Evolutionary conservation across 2,797 vertebrate genomes (phyloP).

Genomic region (Apogon hyalosoma): DNA sequence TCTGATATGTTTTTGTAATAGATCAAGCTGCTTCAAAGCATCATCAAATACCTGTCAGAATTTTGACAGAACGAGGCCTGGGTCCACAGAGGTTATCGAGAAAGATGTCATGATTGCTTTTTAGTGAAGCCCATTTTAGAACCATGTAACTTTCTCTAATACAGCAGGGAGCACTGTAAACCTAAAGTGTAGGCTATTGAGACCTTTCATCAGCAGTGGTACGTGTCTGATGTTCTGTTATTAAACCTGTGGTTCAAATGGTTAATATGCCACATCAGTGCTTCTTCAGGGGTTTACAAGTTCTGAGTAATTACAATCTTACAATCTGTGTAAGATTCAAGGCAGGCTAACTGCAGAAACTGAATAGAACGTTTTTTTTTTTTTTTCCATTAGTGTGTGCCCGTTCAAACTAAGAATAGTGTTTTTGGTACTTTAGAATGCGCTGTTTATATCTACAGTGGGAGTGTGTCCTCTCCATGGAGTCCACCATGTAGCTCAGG

Average conservation of each 20-base stretch:
- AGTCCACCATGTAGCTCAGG: no score
- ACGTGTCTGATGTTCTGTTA: conserved; percentile 24
- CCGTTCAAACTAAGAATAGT: no score
- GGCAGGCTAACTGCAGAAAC: no score
- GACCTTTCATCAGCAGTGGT: conserved; percentile 2
- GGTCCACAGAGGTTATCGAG: conserved; percentile 20
- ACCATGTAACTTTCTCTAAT: conserved; percentile 7
- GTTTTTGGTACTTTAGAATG: no score
- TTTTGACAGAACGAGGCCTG: conserved; percentile 54
- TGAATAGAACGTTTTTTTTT: no score
- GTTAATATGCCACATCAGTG: conserved; percentile 25
- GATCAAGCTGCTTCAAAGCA: conserved; percentile 35
- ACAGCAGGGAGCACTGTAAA: conserved; percentile 15
- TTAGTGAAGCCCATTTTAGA: conserved; percentile 23
- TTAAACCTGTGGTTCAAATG: conserved; percentile 24
- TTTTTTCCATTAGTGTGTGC: no score
- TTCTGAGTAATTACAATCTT: no score
- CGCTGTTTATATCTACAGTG: no score
- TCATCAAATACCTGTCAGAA: conserved; percentile 38
- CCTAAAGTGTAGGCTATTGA: conserved; percentile 11
- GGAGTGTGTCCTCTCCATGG: no score
- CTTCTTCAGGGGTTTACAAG: neutral
- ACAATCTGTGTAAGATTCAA: no score
- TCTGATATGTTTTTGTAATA: conserved; percentile 19
- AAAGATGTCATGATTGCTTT: conserved; percentile 28